Conservation (phyloP, 2,888 invertebrate species). For the Pherbina coryleti region DNA sequence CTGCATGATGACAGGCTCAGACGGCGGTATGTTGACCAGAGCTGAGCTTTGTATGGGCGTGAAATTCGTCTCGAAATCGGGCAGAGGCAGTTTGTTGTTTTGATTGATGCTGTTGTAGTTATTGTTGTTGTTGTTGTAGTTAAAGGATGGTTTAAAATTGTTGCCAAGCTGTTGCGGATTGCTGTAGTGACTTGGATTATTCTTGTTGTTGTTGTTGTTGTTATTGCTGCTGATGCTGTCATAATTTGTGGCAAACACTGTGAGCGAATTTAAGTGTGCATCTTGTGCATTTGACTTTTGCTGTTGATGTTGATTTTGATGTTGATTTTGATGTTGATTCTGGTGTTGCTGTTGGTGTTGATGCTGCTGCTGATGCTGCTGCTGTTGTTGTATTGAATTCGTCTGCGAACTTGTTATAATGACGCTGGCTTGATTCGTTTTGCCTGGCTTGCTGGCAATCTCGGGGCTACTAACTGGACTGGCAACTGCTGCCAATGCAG, state of each 20-base stretch:
- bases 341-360: constrained; percentile 43
- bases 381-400: constrained; percentile 44
- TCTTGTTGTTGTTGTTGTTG: constrained; percentile 30
- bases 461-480: constrained; percentile 61
- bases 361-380: constrained; percentile 42
- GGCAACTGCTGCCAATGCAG: constrained; percentile 38
- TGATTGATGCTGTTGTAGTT: constrained; percentile 32
- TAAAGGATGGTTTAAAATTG: constrained; percentile 61
- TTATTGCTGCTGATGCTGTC: constrained; percentile 48
- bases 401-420: constrained; percentile 47
- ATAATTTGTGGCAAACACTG: constrained; percentile 63
- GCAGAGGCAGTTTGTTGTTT: constrained; percentile 46
- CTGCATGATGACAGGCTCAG: constrained; percentile 63
- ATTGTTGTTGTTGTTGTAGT: constrained; percentile 40
- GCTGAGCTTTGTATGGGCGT: constrained; percentile 59
- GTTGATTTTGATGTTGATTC: constrained; percentile 48
- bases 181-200: constrained; percentile 46
- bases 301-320: constrained; percentile 38
- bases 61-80: constrained; percentile 65
- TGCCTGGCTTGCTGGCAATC: constrained; percentile 55
- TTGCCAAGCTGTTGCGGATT: constrained; percentile 22
- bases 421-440: constrained; percentile 46
- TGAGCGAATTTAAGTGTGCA: constrained; percentile 62
- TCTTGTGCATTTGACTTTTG: constrained; percentile 53
- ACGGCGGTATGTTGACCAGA: constrained; percentile 32